Conservation (phyloP, 2,888 invertebrate species). For the Platerodrilus igneus region DNA sequence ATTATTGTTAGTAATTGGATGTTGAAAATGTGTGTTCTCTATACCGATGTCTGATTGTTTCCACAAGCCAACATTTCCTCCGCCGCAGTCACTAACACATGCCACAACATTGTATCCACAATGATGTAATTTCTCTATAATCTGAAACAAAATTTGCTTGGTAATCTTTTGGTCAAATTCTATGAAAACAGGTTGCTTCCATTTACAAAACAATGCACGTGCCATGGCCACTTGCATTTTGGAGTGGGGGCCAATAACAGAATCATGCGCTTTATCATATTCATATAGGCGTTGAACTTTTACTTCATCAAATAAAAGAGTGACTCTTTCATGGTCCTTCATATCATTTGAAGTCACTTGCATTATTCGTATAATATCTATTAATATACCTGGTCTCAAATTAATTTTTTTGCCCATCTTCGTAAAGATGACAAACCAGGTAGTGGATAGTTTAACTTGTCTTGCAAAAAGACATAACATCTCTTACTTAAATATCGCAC, state of each 20-base stretch:
- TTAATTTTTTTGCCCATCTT: conserved; percentile 15
- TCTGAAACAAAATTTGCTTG: conserved; percentile 21
- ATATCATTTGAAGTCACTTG: conserved; percentile 11
- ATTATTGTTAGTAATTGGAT: conserved; percentile 22
- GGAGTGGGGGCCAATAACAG: conserved; percentile 23
- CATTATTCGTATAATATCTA: conserved; percentile 17
- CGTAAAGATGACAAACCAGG: conserved; percentile 13
- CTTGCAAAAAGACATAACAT: too few species aligned
- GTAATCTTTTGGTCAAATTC: conserved; percentile 36
- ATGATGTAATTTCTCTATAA: conserved; percentile 25
- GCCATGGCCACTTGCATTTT: conserved; percentile 33
- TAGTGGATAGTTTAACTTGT: too few species aligned
- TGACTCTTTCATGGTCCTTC: conserved; percentile 7
- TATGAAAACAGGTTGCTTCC: conserved; percentile 32
- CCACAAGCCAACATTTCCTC: conserved; percentile 32
- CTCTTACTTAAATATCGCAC: too few species aligned
- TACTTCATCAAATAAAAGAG: too few species aligned
- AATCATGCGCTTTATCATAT: conserved; percentile 7
- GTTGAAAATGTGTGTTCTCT: conserved; percentile 26
- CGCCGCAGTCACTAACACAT: conserved; percentile 32
- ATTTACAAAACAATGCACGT: conserved; percentile 27
- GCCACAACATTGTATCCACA: conserved; percentile 33
- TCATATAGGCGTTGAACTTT: conserved; percentile 12
- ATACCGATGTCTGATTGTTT: conserved; percentile 25
- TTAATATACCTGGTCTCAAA: conserved; percentile 14